These are phyloP conservation scores for Protophormia terraenovae DNA, from an alignment of 2,888 invertebrate genomes.

Conservation along the genomic window DNA sequence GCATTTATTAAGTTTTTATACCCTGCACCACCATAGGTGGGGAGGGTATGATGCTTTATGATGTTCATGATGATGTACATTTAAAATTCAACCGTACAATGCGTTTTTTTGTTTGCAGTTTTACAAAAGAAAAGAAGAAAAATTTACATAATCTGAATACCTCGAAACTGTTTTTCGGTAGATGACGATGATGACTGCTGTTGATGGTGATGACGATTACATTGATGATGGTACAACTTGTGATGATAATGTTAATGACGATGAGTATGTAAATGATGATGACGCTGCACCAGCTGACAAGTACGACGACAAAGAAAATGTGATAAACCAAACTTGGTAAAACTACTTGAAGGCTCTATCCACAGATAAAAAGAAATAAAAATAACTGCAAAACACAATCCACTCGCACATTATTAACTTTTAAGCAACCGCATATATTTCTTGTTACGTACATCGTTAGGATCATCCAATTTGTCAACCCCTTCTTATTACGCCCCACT, in stretches of 20 bases:
- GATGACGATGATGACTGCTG: constrained; percentile 13
- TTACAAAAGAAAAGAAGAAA: neutral
- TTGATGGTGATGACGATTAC: neutral
- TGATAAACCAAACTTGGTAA: constrained; percentile 43
- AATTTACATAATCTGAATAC: constrained; percentile 60
- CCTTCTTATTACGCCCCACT: neutral
- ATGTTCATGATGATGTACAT: constrained; percentile 1
- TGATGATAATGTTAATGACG: constrained; percentile 34
- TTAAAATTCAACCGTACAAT: constrained; percentile 45
- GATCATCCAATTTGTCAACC: neutral
- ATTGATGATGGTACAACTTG: neutral
- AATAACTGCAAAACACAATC: constrained; percentile 33
- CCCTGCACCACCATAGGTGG: too few relatives aligned
- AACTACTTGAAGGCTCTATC: constrained; percentile 16
- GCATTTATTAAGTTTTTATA: constrained; percentile 40
- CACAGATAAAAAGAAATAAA: neutral
- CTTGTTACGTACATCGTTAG: constrained; percentile 22
- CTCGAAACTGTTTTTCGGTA: constrained; percentile 8
- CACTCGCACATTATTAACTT: constrained; percentile 46
- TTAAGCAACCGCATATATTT: constrained; percentile 57
- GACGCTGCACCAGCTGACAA: constrained; percentile 1
- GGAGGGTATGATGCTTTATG: too few relatives aligned
- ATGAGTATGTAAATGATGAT: constrained; percentile 12
- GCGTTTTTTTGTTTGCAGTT: constrained; percentile 18
- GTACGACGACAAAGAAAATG: constrained; percentile 18